Evolutionary conservation across 2,888 invertebrate species (phyloP).

Genomic region (Scaptomyza flava): DNA sequence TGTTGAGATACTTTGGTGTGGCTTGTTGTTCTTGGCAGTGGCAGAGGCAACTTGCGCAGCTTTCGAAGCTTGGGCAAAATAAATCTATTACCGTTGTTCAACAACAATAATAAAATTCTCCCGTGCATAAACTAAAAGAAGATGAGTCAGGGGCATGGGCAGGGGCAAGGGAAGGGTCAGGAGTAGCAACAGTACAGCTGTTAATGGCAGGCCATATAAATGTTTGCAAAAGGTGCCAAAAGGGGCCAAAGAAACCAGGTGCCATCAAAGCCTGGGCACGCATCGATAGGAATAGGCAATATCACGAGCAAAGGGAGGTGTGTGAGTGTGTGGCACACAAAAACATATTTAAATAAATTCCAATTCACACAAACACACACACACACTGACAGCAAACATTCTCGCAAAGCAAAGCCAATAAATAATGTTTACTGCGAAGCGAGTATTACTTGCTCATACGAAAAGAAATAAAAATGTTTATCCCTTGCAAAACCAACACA

Average conservation of each 20-base stretch:
- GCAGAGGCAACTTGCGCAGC: conserved; percentile 9
- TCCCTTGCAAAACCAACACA: background rate
- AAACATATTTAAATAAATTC: conserved; percentile 79
- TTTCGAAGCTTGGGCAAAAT: conserved; percentile 28
- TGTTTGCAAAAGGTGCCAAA: conserved; percentile 55
- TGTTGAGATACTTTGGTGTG: conserved; percentile 28
- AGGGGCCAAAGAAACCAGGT: conserved; percentile 6
- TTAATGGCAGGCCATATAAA: conserved; percentile 77
- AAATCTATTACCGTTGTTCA: conserved; percentile 74
- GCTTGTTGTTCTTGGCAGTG: conserved; percentile 27
- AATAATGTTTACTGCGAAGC: conserved; percentile 64
- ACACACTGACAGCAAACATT: conserved; percentile 5
- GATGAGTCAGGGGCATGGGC: conserved; percentile 7
- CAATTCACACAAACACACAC: conserved; percentile 61
- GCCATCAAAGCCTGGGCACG: conserved; percentile 10
- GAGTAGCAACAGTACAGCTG: conserved; percentile 53
- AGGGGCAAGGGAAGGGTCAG: conserved; percentile 1
- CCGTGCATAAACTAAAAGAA: conserved; percentile 51
- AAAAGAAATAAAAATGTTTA: conserved; percentile 7
- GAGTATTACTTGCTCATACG: conserved; percentile 45
- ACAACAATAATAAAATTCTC: conserved; percentile 71
- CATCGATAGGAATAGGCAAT: conserved; percentile 26
- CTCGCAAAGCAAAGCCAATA: conserved; percentile 67
- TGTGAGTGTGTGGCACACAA: conserved; percentile 16
- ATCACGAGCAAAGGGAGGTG: background rate